Conservation (phyloP, 2,113 vertebrate genomes). For the Lota lota region DNA sequence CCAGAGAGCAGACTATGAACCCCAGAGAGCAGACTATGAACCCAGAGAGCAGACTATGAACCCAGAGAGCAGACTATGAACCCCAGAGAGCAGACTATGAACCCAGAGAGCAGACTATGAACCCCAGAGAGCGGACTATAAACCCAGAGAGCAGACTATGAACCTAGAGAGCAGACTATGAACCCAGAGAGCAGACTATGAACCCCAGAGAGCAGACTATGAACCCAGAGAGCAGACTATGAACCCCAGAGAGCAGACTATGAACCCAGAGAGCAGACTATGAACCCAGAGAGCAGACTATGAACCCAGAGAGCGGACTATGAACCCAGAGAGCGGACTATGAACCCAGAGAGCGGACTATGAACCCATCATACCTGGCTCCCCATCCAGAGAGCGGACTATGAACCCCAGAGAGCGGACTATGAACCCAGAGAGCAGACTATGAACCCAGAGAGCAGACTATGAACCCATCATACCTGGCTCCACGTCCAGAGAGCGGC, state of each 20-base stretch:
- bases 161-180: not conserved
- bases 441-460: not conserved
- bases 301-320: slow-evolving; percentile 72
- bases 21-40: too few relatives aligned
- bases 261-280: not conserved
- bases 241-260: too few relatives aligned
- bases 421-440: not conserved
- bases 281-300: slow-evolving; percentile 49
- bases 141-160: slow-evolving; percentile 72
- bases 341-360: not conserved
- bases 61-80: not conserved
- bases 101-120: not conserved
- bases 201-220: too few relatives aligned
- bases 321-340: not conserved
- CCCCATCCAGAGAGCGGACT: slow-evolving; percentile 80
- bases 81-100: not conserved
- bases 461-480: slow-evolving; percentile 76
- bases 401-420: not conserved
- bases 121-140: not conserved
- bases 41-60: too few relatives aligned
- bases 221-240: not conserved
- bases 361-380: slow-evolving; percentile 79
- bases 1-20: too few relatives aligned
- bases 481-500: slow-evolving; percentile 83
- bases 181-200: not conserved